These are phyloP conservation scores for Cosmorhoe ocellata DNA, from an alignment of 2,888 invertebrate genomes.

Conservation along the genomic window DNA sequence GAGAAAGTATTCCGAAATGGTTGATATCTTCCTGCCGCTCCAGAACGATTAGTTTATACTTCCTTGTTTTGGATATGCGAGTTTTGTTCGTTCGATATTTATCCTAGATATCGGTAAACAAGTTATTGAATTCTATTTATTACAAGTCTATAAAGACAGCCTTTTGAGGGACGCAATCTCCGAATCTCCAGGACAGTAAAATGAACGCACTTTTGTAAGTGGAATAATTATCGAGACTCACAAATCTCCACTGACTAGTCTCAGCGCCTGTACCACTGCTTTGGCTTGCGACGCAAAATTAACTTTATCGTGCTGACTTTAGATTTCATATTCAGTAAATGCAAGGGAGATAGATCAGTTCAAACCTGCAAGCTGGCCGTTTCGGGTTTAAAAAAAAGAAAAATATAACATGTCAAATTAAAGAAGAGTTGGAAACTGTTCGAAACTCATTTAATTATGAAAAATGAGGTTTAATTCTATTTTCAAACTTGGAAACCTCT, in stretches of 20 bases:
- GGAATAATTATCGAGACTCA: slow-evolving; percentile 60
- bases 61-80: slow-evolving; percentile 8
- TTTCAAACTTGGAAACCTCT: too few relatives aligned
- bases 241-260: slow-evolving; percentile 52
- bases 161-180: slow-evolving; percentile 23
- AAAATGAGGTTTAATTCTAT: too few relatives aligned
- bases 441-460: too few relatives aligned
- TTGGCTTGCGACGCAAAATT: neutral
- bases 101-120: too few relatives aligned
- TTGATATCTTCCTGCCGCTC: slow-evolving; percentile 17
- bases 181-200: slow-evolving; percentile 18
- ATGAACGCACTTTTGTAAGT: slow-evolving; percentile 46
- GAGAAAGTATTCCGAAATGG: slow-evolving; percentile 12
- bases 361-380: too few relatives aligned
- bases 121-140: too few relatives aligned
- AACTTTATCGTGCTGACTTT: neutral
- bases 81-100: neutral
- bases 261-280: slow-evolving; percentile 2
- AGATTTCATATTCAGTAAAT: neutral
- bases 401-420: too few relatives aligned
- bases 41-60: slow-evolving; percentile 11
- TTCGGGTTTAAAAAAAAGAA: too few relatives aligned
- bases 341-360: too few relatives aligned
- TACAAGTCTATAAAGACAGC: too few relatives aligned
- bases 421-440: too few relatives aligned